These are phyloP conservation scores for Epiperipatus broadwayi DNA, from an alignment of 2,888 invertebrate species.

Conservation along the genomic window DNA sequence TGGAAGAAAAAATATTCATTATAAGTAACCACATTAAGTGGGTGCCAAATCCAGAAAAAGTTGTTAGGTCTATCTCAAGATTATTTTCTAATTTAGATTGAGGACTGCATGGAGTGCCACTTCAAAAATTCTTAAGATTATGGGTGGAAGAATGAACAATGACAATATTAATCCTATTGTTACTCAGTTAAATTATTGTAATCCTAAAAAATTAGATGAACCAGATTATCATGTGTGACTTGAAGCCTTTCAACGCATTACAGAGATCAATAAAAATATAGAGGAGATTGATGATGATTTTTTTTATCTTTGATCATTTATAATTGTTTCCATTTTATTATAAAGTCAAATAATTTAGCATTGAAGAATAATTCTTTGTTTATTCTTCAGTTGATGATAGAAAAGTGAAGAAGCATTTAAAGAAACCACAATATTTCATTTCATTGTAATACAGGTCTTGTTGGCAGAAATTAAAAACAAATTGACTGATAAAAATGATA, in stretches of 20 bases:
- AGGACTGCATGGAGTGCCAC: conserved; percentile 18
- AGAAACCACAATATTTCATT: conserved; percentile 41
- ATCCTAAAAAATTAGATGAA: conserved; percentile 72
- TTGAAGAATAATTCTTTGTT: conserved; percentile 55
- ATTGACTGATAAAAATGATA: conserved; percentile 44
- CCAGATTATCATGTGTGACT: conserved; percentile 69
- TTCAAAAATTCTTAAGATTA: conserved; percentile 35
- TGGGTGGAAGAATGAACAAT: conserved; percentile 29
- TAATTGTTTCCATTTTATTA: conserved; percentile 58
- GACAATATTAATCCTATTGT: conserved; percentile 31
- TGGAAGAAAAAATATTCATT: no score
- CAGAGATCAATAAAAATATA: conserved; percentile 30
- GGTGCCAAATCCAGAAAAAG: no score
- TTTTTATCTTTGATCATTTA: conserved; percentile 45
- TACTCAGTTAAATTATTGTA: conserved; percentile 61
- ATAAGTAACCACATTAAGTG: no score
- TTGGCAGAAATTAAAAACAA: conserved; percentile 49
- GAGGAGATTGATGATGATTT: conserved; percentile 46
- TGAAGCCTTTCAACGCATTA: conserved; percentile 51
- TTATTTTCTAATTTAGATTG: conserved; percentile 17
- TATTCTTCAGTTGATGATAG: conserved; percentile 48
- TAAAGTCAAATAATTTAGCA: conserved; percentile 60
- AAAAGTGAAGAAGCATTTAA: conserved; percentile 26
- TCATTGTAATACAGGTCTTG: conserved; percentile 51
- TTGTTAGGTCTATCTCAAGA: conserved; percentile 17